phyloP scores from a whole-genome alignment of 1,140 invertebrate genomes.

The Nasonia longicornis region DNA sequence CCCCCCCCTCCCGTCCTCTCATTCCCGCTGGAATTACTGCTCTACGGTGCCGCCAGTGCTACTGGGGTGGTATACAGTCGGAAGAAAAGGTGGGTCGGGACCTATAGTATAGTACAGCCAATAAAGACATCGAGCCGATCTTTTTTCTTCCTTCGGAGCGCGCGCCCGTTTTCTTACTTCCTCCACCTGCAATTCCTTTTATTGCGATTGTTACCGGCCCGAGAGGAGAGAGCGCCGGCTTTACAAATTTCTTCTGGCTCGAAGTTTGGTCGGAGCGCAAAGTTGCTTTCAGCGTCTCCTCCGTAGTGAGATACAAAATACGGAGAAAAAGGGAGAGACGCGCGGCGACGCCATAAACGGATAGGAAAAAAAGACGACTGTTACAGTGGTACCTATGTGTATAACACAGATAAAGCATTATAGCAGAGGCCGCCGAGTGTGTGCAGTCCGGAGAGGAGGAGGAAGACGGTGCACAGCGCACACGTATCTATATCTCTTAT shows the following conservation, averaged over 20 bases:
- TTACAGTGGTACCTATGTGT: too few species aligned
- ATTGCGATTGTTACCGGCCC: slow-evolving; percentile 50
- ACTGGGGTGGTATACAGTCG: slow-evolving; percentile 6
- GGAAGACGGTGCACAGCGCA: not conserved
- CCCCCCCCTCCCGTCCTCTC: not conserved
- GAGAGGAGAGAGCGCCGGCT: slow-evolving; percentile 24
- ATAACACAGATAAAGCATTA: not conserved
- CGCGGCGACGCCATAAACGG: not conserved
- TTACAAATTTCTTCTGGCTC: slow-evolving; percentile 24
- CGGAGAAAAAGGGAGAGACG: not conserved
- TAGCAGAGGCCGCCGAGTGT: not conserved
- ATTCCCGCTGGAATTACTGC: not conserved
- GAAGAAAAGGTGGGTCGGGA: not conserved
- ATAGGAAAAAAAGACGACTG: not conserved
- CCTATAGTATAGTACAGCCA: slow-evolving; percentile 29
- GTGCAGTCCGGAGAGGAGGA: too few species aligned
- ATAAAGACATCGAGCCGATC: slow-evolving; percentile 50
- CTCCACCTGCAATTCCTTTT: slow-evolving; percentile 51
- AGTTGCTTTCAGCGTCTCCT: not conserved
- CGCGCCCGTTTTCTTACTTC: slow-evolving; percentile 24
- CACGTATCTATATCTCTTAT: slow-evolving; percentile 5
- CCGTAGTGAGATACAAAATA: not conserved
- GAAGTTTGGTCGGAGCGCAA: not conserved
- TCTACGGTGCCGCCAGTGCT: not conserved
- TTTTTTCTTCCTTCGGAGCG: slow-evolving; percentile 21